Conservation (phyloP, 2,888 invertebrate species). For the Conistra vaccinii region DNA sequence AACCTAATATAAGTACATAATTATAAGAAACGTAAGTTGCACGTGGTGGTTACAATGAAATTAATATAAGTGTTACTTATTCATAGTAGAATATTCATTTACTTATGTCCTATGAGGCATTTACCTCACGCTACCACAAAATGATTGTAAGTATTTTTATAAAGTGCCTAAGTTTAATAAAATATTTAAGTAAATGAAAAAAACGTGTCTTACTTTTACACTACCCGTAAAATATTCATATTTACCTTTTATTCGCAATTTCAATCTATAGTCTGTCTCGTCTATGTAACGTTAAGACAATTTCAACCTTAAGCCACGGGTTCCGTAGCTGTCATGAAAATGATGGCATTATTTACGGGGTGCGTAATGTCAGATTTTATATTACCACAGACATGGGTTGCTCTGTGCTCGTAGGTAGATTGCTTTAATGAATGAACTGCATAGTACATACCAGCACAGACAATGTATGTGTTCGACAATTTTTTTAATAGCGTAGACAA, state of each 20-base stretch:
- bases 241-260: neutral
- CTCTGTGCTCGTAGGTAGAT: too few species aligned
- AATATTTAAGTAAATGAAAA: neutral
- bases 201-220: conserved; percentile 1
- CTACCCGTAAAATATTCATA: neutral
- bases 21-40: neutral
- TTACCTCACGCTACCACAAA: neutral
- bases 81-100: neutral
- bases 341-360: too few species aligned
- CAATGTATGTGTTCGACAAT: too few species aligned
- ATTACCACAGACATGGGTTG: too few species aligned
- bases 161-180: neutral
- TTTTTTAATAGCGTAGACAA: too few species aligned
- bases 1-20: neutral
- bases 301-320: too few species aligned
- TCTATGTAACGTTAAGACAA: too few species aligned
- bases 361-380: too few species aligned
- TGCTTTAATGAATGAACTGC: too few species aligned
- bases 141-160: neutral
- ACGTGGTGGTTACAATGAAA: neutral
- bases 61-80: neutral
- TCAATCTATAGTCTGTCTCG: neutral
- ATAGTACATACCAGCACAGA: too few species aligned
- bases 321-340: too few species aligned
- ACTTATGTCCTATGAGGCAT: neutral